Base-by-base conservation (phyloP, 2,797 vertebrate species). In the Scleropages formosus region DNA sequence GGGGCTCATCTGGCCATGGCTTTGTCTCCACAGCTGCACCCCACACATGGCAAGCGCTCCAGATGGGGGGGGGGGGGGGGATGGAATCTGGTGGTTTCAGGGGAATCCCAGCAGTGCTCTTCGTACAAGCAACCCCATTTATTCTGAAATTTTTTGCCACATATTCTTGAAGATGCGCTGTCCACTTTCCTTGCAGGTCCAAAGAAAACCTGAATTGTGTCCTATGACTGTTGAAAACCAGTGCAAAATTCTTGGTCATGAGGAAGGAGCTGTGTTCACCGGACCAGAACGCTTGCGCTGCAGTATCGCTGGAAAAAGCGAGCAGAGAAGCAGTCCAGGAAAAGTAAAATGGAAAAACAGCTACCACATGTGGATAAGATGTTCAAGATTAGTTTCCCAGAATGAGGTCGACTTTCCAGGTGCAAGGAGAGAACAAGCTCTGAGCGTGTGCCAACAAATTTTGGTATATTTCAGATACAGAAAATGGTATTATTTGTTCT, bases 81-180 rank as follows among this genome's bases (percentile, higher is more conserved):
- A 39, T 47, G 39, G 18, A 15, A 47, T 3, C 20, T 47, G 0
- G 7, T 65, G n/a, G 49, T 75, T 66, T 61, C 59, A n/a, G 74
- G 53, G 73, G 65, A 76, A 69, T 39, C 74, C 66, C 22, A 69
- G 20, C 47, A 67, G 24, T 18, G 22, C 13, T 51, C 47, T 24
- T 49, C 56, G 53, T 9, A 3, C 53, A 10, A 56, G 9, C 10
- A 56, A 56, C 56, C 18, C 1, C 4, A 22, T 27, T 49, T 53
- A 11, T 27, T 70, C 47, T 10, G 26, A 1, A 18, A 24, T 8
- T 1, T 47, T 56, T 24, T 9, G 20, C 11, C 49, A 39, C 51
- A 1, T n/a, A 18, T 24, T 18, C 15, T 26, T 13, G 24, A 67
- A 39, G 18, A 20, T 22, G 22, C 7, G 2, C 18, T 58, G 49